A percentile compares a stretch with the other conserved stretches of the same genome.
Evolutionary conservation across 1,140 invertebrate species (phyloP).

Genomic region (Varroa destructor): DNA sequence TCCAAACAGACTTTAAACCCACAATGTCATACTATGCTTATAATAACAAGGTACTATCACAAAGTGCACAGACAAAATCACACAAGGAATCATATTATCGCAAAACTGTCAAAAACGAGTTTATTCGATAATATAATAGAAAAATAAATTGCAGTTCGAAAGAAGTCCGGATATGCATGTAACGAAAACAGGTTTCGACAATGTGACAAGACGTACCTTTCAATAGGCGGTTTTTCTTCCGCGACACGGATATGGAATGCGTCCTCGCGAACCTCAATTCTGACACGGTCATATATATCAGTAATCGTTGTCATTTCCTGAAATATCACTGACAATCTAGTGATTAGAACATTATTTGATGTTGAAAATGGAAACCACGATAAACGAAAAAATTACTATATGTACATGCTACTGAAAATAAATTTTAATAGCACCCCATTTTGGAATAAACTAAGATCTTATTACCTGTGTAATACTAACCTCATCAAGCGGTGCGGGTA

Average conservation of each 20-base stretch:
- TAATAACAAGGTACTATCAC: too few species aligned
- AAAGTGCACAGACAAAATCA: too few species aligned
- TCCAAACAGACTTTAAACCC: too few species aligned
- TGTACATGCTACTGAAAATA: too few species aligned
- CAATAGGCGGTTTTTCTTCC: conserved; percentile 16
- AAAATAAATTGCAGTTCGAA: not conserved
- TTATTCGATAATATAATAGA: not conserved
- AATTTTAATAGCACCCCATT: too few species aligned
- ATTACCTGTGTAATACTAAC: not conserved
- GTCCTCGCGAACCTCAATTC: conserved; percentile 21
- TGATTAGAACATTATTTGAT: too few species aligned
- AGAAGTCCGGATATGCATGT: not conserved
- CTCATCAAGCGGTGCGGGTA: conserved; percentile 10
- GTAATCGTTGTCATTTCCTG: conserved; percentile 23
- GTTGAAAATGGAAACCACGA: too few species aligned
- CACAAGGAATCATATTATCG: not conserved
- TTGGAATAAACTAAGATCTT: too few species aligned
- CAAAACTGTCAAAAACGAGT: conserved; percentile 3
- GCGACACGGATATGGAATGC: conserved; percentile 12
- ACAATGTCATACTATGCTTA: too few species aligned
- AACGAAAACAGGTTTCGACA: too few species aligned
- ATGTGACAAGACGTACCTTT: not conserved
- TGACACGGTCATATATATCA: not conserved
- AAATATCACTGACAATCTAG: not conserved
- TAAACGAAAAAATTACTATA: too few species aligned